Evolutionary conservation across 2,888 invertebrate genomes (phyloP).

Genomic region (Cheiracanthium punctorium): DNA sequence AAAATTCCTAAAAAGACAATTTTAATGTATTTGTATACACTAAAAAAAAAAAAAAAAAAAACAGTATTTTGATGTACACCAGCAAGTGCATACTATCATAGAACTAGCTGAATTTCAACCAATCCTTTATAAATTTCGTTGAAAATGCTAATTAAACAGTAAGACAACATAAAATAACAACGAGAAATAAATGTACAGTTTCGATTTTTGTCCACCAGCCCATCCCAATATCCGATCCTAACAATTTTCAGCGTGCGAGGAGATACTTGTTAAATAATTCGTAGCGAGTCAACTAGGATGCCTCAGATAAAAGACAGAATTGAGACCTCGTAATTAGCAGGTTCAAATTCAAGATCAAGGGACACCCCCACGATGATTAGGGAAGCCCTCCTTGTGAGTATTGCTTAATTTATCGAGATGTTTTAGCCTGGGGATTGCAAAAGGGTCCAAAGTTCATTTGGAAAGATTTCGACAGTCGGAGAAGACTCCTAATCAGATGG

Average conservation of each 20-base stretch:
- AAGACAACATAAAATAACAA: no score
- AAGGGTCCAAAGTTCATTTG: constrained; percentile 46
- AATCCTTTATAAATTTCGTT: no score
- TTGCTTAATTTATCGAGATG: constrained; percentile 64
- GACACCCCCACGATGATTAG: constrained; percentile 61
- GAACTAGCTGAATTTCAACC: no score
- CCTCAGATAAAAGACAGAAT: constrained; percentile 52
- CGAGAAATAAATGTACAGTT: no score
- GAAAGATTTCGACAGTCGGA: constrained; percentile 20
- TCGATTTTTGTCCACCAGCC: no score
- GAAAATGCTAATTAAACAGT: no score
- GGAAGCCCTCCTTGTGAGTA: constrained; percentile 50
- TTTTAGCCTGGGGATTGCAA: constrained; percentile 43
- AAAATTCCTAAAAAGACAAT: no score
- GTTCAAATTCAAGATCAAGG: constrained; percentile 54
- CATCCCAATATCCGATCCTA: constrained; percentile 2
- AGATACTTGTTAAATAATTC: constrained; percentile 37
- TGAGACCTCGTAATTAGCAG: constrained; percentile 41
- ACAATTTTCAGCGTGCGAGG: constrained; percentile 36
- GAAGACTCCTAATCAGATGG: constrained; percentile 60
- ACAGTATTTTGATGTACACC: no score
- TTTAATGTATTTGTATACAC: no score
- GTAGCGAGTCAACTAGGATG: constrained; percentile 41
- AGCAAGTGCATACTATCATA: no score
- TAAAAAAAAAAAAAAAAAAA: neutral